These are phyloP conservation scores for Heterocephalus glaber DNA, from an alignment of 2,113 vertebrate species.

Conservation along the genomic window DNA sequence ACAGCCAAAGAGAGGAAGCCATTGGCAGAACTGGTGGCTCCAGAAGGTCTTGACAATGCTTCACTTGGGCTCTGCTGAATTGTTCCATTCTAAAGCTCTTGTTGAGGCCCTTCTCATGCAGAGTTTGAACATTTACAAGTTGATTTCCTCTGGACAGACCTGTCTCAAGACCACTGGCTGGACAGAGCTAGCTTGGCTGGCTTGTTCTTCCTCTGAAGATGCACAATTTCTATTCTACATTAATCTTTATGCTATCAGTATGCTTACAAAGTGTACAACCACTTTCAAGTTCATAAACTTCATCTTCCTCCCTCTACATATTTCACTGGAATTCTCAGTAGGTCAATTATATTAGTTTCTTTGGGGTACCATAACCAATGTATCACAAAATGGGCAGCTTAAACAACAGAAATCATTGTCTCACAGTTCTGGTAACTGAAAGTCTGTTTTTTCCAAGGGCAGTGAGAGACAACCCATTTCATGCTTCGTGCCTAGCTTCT, in stretches of 20 bases:
- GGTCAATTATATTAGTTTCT: not conserved
- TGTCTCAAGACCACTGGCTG: not conserved
- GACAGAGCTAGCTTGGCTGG: not conserved
- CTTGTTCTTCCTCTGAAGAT: not conserved
- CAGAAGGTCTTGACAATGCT: not conserved
- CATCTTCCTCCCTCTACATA: not conserved
- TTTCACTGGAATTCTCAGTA: not conserved
- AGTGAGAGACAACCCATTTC: not conserved
- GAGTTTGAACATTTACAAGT: constrained; percentile 12
- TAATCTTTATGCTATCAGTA: not conserved
- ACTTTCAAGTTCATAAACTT: not conserved
- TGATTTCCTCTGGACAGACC: not conserved
- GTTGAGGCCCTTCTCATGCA: not conserved
- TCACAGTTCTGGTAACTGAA: not conserved
- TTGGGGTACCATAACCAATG: not conserved
- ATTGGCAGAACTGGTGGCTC: not conserved
- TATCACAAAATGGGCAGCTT: not conserved
- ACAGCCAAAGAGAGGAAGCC: not conserved
- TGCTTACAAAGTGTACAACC: not conserved
- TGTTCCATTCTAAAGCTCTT: not conserved
- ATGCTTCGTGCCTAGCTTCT: not conserved
- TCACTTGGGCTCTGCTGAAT: not conserved
- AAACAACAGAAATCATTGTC: not conserved
- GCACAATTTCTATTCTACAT: not conserved
- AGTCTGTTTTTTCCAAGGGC: not conserved